Base-by-base conservation (phyloP, 2,113 vertebrate genomes). In the Cavia aperea region DNA sequence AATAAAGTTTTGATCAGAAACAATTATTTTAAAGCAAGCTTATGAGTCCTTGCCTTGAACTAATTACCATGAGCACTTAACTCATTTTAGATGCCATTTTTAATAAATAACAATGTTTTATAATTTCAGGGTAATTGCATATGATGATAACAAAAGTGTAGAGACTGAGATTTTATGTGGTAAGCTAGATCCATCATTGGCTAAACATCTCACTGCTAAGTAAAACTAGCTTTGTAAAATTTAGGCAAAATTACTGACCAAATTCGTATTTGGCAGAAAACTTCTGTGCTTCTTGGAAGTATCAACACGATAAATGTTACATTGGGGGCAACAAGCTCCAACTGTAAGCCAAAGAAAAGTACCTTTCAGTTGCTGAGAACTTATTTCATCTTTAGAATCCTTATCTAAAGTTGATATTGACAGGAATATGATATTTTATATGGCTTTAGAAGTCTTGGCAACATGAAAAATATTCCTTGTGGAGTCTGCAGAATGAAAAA, bases 401-500 rank as follows among this genome's bases (percentile, higher is more conserved):
- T 93, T 73, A 78, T 86, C 46, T 86, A 73, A 89, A 63, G 63
- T 62, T 2, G 15, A n/a, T 87, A 33, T 86, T 84, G 68, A 92
- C 19, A 62, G 39, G 51, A 66, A 65, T 46, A 33, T 63, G 54
- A 24, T 90, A 78, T 89, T 92, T 92, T 89, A 75, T 33, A 54
- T 51, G 26, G 15, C 39, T 83, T 90, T 82, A 82, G 68, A 90
- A 54, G 88, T 73, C 29, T 86, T 88, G 31, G 33, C 51, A 77
- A 75, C 39, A 77, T 75, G 33, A 33, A 86, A 93, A 89, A 60
- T 56, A 81, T 39, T 92, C 19, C n/a, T 94, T 84, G 12, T 84
- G 49, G 33, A 87, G 51, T 84, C 51, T 85, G 39, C 12, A 78
- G 79, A 89, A 81, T 92, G 70, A 89, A 92, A 26, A 82, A 7